A percentile compares a stretch with the other conserved stretches of the same genome.
Conservation (phyloP, 2,113 vertebrate genomes). For the Syrrhaptes paradoxus region DNA sequence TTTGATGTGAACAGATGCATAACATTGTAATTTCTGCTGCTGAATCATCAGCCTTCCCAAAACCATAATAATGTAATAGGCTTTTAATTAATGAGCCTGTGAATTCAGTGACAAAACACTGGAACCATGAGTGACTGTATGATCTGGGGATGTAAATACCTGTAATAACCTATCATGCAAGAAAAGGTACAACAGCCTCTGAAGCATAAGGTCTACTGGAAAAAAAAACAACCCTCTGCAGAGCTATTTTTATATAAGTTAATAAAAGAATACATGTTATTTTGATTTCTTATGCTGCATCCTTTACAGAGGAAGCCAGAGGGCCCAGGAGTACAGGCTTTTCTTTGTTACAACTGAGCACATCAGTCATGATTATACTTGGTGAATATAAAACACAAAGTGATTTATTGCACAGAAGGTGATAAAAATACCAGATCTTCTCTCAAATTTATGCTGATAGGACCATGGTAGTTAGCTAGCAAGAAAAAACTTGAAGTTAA, state of each 20-base stretch:
- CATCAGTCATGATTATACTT: not conserved
- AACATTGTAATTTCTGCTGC: not conserved
- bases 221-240: not conserved
- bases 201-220: not conserved
- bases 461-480: not conserved
- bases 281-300: not conserved
- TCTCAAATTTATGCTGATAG: not conserved
- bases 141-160: not conserved
- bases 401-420: not conserved
- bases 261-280: not conserved
- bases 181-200: not conserved
- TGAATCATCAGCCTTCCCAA: slow-evolving; percentile 1
- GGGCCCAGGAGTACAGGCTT: not conserved
- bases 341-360: not conserved
- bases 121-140: not conserved
- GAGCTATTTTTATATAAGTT: not conserved
- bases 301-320: not conserved
- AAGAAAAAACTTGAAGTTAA: not conserved
- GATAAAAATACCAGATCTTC: not conserved
- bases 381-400: not conserved
- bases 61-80: not conserved
- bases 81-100: slow-evolving; percentile 3
- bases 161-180: not conserved
- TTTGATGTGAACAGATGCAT: not conserved
- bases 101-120: not conserved